phyloP scores from a whole-genome alignment of 2,113 vertebrate genomes.

The Micronisus gabar region DNA sequence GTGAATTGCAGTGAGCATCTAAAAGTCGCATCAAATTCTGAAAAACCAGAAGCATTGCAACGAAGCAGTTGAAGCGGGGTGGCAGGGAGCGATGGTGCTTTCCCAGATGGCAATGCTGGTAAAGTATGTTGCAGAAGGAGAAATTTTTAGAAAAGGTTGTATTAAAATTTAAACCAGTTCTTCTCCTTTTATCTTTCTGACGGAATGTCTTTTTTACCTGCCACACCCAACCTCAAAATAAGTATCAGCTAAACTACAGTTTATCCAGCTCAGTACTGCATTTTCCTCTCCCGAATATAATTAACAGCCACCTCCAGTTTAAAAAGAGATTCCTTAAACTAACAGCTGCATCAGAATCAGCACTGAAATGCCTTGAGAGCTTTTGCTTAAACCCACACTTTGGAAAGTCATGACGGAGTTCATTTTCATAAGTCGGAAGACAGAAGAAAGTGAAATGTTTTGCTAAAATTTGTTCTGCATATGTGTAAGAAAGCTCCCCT shows the following conservation, averaged over 20 bases:
- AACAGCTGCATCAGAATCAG: slow-evolving; percentile 15
- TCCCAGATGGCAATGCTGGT: neutral
- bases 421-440: neutral
- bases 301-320: slow-evolving; percentile 13
- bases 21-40: neutral
- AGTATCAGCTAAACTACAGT: neutral
- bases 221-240: slow-evolving; percentile 11
- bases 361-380: neutral
- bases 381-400: slow-evolving; percentile 22
- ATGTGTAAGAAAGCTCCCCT: neutral
- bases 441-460: neutral
- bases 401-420: neutral
- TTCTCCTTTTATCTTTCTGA: neutral
- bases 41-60: neutral
- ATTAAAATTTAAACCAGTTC: neutral
- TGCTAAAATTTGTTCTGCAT: neutral
- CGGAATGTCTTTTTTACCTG: neutral
- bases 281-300: neutral
- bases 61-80: neutral
- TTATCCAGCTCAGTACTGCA: neutral
- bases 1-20: neutral
- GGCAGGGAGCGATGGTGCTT: neutral
- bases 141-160: neutral
- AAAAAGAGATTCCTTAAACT: slow-evolving; percentile 18
- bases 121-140: neutral